Evolutionary conservation across 2,113 vertebrate species (phyloP).

Genomic region (Sylvia atricapilla): DNA sequence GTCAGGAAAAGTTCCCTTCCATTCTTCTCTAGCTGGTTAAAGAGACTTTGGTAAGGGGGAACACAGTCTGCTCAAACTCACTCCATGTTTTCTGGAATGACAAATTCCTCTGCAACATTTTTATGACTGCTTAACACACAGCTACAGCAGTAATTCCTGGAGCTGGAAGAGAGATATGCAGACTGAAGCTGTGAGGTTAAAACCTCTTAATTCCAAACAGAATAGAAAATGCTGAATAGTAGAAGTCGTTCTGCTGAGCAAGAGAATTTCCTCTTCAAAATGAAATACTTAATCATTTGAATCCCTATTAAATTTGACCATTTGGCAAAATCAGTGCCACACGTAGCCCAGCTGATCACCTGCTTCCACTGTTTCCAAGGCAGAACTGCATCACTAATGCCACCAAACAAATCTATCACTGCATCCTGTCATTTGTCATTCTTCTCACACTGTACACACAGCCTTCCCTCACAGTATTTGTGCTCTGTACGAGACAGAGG

Average conservation of each 20-base stretch:
- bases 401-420: not conserved
- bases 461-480: not conserved
- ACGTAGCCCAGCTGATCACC: not conserved
- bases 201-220: slow-evolving; percentile 15
- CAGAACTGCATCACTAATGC: not conserved
- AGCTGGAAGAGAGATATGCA: not conserved
- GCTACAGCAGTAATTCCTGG: slow-evolving; percentile 3
- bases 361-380: not conserved
- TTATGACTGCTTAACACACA: slow-evolving; percentile 1
- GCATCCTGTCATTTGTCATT: slow-evolving; percentile 3
- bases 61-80: not conserved
- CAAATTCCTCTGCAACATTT: slow-evolving; percentile 7
- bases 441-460: not conserved
- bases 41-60: not conserved
- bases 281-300: not conserved
- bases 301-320: not conserved
- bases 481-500: not conserved
- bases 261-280: slow-evolving; percentile 7
- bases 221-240: slow-evolving; percentile 13
- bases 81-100: slow-evolving; percentile 1
- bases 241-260: slow-evolving; percentile 9
- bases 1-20: not conserved
- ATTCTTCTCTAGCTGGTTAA: not conserved
- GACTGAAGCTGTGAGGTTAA: slow-evolving; percentile 24
- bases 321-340: not conserved